Percentiles rank a stretch among this genome's conserved stretches.
Evolutionary conservation across 2,113 vertebrate species (phyloP).

Genomic region (Ceuthmochares aereus): DNA sequence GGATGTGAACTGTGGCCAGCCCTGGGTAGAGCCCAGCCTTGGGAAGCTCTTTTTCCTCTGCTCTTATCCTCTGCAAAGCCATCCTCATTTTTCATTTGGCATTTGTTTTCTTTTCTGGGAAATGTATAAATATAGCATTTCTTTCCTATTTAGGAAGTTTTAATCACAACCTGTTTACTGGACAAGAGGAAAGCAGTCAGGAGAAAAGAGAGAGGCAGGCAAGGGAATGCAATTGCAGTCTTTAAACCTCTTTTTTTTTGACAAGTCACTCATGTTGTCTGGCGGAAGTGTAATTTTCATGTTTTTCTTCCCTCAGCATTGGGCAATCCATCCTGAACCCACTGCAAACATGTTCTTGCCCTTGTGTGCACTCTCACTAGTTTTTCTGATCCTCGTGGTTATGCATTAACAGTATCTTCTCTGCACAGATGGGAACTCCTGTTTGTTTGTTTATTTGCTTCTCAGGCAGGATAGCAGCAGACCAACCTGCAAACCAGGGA

Average conservation of each 20-base stretch:
- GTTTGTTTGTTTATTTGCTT: not conserved
- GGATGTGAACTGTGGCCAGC: not conserved
- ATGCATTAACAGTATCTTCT: not conserved
- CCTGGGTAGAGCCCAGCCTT: not conserved
- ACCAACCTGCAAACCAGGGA: not conserved
- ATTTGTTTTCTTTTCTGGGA: not conserved
- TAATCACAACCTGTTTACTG: not conserved
- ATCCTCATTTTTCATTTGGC: not conserved
- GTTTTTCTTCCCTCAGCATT: conserved; percentile 72
- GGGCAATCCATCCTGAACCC: conserved; percentile 71
- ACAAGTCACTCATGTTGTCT: conserved; percentile 57
- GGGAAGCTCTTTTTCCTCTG: not conserved
- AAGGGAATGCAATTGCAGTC: not conserved
- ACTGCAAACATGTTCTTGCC: conserved; percentile 49
- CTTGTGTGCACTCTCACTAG: not conserved
- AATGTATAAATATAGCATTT: not conserved
- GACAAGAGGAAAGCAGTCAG: not conserved
- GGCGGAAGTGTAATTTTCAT: conserved; percentile 67
- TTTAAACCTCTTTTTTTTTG: conserved; percentile 49
- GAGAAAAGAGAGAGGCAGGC: not conserved
- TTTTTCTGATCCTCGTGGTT: not conserved
- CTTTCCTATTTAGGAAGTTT: conserved; percentile 47
- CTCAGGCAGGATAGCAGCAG: not conserved
- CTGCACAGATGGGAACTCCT: not conserved
- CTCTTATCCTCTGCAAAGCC: not conserved